Evolutionary conservation across 2,888 invertebrate genomes (phyloP).

Genomic region (Aelia acuminata): DNA sequence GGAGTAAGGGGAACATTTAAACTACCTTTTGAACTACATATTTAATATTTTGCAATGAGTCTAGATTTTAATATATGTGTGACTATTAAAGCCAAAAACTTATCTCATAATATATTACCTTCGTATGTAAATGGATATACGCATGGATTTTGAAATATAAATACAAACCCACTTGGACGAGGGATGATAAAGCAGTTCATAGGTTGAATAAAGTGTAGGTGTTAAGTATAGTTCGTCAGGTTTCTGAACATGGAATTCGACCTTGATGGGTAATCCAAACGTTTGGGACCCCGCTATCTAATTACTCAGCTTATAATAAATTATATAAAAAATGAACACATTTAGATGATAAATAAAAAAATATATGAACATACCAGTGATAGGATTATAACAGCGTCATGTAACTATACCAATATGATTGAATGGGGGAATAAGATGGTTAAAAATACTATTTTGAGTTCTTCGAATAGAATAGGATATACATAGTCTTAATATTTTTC

Average conservation of each 20-base stretch:
- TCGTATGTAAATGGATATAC: background rate
- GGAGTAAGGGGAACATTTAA: too few relatives aligned
- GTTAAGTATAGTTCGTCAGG: slow-evolving; percentile 8
- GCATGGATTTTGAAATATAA: background rate
- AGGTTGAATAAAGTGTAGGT: slow-evolving; percentile 26
- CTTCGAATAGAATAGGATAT: too few relatives aligned
- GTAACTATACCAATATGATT: too few relatives aligned
- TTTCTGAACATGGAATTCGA: slow-evolving; percentile 8
- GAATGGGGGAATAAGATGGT: too few relatives aligned
- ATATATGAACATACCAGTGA: background rate
- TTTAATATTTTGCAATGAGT: too few relatives aligned
- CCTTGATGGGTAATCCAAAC: slow-evolving; percentile 18
- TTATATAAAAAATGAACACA: background rate
- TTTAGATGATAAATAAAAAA: background rate
- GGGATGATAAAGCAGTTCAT: background rate
- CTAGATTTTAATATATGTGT: too few relatives aligned
- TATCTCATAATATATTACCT: background rate
- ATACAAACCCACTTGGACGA: background rate
- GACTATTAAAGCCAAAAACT: too few relatives aligned
- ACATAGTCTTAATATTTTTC: too few relatives aligned
- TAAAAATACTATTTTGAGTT: too few relatives aligned
- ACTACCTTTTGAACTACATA: too few relatives aligned
- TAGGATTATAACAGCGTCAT: too few relatives aligned
- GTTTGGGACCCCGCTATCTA: background rate
- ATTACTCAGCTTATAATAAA: background rate